These are phyloP conservation scores for Amphimallon solstitiale DNA, from an alignment of 2,888 invertebrate species.

Conservation along the genomic window DNA sequence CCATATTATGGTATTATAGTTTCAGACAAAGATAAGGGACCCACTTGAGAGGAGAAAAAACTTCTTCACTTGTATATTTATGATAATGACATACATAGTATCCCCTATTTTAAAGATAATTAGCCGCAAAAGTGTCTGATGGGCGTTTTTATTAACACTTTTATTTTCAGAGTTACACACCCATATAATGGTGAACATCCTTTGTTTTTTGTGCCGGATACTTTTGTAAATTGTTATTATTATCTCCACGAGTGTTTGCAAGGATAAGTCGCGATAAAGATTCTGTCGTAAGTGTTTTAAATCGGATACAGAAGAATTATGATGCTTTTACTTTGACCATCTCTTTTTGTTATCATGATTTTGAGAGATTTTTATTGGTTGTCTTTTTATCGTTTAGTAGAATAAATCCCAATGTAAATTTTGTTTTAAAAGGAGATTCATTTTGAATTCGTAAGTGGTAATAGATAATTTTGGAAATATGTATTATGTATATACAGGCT, in stretches of 20 bases:
- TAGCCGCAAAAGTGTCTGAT: slow-evolving; percentile 25
- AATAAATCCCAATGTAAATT: too few relatives aligned
- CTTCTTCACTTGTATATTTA: slow-evolving; percentile 27
- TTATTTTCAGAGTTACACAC: slow-evolving; percentile 1
- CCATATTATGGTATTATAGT: slow-evolving; percentile 1
- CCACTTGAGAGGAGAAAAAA: not conserved
- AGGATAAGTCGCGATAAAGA: too few relatives aligned
- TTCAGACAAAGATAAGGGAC: not conserved
- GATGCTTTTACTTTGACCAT: too few relatives aligned
- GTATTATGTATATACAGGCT: too few relatives aligned
- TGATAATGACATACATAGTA: slow-evolving; percentile 32
- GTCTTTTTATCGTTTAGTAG: too few relatives aligned
- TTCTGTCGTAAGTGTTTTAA: not conserved
- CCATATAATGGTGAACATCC: slow-evolving; percentile 20
- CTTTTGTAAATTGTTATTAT: not conserved
- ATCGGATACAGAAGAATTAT: too few relatives aligned
- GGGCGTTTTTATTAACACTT: slow-evolving; percentile 28
- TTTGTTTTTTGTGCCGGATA: not conserved
- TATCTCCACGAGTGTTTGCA: not conserved
- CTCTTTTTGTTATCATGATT: too few relatives aligned
- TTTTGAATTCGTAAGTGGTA: too few relatives aligned
- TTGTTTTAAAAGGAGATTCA: too few relatives aligned
- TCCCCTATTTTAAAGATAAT: not conserved
- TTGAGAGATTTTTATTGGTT: too few relatives aligned
- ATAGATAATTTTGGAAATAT: too few relatives aligned